Conservation (phyloP, 1,140 invertebrate genomes). For the Drosophila punjabiensis region DNA sequence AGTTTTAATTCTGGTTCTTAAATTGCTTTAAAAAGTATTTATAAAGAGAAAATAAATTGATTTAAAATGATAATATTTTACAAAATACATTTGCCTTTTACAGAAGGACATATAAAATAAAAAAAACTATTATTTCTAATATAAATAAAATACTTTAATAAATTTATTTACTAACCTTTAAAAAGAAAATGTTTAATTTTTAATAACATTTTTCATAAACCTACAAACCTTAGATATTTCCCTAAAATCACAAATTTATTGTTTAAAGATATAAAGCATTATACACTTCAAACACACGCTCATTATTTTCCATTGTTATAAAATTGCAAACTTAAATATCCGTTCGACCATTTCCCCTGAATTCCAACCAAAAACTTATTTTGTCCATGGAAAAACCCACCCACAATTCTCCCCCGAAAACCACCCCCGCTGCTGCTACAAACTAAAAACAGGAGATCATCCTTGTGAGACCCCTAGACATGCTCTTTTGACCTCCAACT, state of each 20-base stretch:
- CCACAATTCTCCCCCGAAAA: constrained; percentile 22
- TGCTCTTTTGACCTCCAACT: constrained; percentile 69
- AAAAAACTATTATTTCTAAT: too few relatives aligned
- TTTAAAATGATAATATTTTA: neutral
- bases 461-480: constrained; percentile 36
- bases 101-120: too few relatives aligned
- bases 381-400: constrained; percentile 14
- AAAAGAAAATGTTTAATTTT: neutral
- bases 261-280: constrained; percentile 1
- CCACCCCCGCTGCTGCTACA: constrained; percentile 9
- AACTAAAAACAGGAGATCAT: constrained; percentile 33
- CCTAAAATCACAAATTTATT: neutral
- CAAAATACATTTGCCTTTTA: too few relatives aligned
- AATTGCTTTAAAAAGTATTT: neutral
- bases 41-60: neutral
- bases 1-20: neutral
- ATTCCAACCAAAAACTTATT: constrained; percentile 28
- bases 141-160: neutral
- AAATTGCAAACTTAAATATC: constrained; percentile 1
- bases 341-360: constrained; percentile 12
- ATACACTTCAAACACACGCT: neutral
- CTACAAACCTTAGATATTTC: neutral
- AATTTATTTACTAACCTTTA: neutral
- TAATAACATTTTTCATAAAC: neutral
- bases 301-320: constrained; percentile 21